These are phyloP conservation scores for Latheticus oryzae DNA, from an alignment of 2,888 invertebrate species.

Conservation along the genomic window DNA sequence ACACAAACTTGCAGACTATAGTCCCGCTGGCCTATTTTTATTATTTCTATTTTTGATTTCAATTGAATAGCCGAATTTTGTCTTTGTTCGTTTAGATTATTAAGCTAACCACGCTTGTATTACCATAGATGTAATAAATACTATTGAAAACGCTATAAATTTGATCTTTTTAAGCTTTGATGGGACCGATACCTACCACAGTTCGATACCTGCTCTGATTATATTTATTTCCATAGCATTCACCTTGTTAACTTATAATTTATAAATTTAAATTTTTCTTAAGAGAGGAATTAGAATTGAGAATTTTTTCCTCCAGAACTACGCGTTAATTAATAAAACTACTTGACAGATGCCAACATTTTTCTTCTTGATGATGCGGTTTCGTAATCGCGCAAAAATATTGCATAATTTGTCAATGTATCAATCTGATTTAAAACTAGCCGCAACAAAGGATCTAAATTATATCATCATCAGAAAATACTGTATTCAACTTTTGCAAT, in stretches of 20 bases:
- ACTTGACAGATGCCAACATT: slow-evolving; percentile 7
- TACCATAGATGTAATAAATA: slow-evolving; percentile 47
- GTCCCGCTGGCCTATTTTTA: no score
- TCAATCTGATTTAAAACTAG: slow-evolving; percentile 18
- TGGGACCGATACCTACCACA: slow-evolving; percentile 38
- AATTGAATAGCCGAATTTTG: slow-evolving; percentile 7
- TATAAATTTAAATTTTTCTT: slow-evolving; percentile 30
- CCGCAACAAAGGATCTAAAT: slow-evolving; percentile 15
- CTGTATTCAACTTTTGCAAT: no score
- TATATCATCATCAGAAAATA: no score
- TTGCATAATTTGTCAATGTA: slow-evolving; percentile 25
- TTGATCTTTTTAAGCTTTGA: slow-evolving; percentile 38
- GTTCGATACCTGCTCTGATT: slow-evolving; percentile 36
- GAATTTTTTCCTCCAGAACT: neutral
- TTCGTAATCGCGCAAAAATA: slow-evolving; percentile 15
- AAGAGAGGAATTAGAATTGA: slow-evolving; percentile 2
- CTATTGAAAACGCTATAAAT: slow-evolving; percentile 47
- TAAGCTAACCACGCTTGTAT: slow-evolving; percentile 44
- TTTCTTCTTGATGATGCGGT: slow-evolving; percentile 1
- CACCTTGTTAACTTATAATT: slow-evolving; percentile 31
- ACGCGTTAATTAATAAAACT: slow-evolving; percentile 5
- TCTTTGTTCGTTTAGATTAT: slow-evolving; percentile 38
- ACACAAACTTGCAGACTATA: no score
- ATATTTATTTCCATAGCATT: slow-evolving; percentile 35
- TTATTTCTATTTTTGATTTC: neutral